A percentile compares a stretch with the other conserved stretches of the same genome.
Conservation (phyloP, 1,140 invertebrate genomes). For the Dermatophagoides farinae region DNA sequence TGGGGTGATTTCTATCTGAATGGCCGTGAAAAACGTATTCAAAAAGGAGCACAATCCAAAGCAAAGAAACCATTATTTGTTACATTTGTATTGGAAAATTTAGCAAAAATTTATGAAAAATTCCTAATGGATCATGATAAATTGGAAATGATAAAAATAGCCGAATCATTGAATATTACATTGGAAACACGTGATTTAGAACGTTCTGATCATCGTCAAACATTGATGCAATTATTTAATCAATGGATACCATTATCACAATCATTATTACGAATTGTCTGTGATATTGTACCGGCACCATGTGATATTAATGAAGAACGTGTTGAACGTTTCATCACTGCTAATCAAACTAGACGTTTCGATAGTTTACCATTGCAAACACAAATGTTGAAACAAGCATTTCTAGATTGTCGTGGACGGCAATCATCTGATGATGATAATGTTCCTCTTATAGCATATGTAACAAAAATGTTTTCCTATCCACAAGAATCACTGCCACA, state of each 20-base stretch:
- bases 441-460: constrained; percentile 60
- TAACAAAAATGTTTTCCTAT: constrained; percentile 79
- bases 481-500: constrained; percentile 39
- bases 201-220: constrained; percentile 49
- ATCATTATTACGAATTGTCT: constrained; percentile 52
- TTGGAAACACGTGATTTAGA: constrained; percentile 51
- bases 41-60: constrained; percentile 73
- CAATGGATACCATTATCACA: constrained; percentile 73
- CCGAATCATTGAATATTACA: constrained; percentile 56
- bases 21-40: constrained; percentile 58
- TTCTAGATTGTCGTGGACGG: constrained; percentile 5
- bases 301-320: constrained; percentile 51
- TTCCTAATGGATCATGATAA: constrained; percentile 45
- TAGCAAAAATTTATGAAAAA: constrained; percentile 77
- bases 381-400: constrained; percentile 40
- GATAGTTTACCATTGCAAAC: constrained; percentile 45
- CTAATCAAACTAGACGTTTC: constrained; percentile 40
- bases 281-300: constrained; percentile 56
- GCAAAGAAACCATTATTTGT: constrained; percentile 91
- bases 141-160: constrained; percentile 48
- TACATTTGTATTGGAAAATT: constrained; percentile 77
- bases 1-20: constrained; percentile 94
- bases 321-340: constrained; percentile 45
- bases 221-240: constrained; percentile 55
- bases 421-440: constrained; percentile 23